phyloP scores from a whole-genome alignment of 2,113 vertebrate genomes.

The Peromyscus leucopus region DNA sequence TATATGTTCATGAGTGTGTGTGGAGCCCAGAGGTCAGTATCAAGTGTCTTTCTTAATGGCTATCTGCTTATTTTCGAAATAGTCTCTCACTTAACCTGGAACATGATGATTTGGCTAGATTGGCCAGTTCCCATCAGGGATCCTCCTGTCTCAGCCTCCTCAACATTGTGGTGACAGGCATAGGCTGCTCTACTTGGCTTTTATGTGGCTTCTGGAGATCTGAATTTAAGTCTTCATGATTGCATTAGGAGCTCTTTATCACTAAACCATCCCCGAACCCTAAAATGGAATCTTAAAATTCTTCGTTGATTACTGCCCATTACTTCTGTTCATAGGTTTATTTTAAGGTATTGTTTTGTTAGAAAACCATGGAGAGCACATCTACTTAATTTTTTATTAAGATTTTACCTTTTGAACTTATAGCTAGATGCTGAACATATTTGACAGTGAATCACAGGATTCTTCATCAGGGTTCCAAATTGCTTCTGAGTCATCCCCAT shows the following conservation, averaged over 20 bases:
- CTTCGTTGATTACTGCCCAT: not conserved
- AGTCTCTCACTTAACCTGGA: not conserved
- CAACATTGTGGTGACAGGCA: too few relatives aligned
- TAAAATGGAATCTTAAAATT: not conserved
- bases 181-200: not conserved
- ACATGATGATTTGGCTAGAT: not conserved
- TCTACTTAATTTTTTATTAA: not conserved
- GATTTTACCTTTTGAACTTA: slow-evolving; percentile 50
- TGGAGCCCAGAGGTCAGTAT: not conserved
- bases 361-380: slow-evolving; percentile 28
- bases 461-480: slow-evolving; percentile 48
- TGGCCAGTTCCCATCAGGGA: not conserved
- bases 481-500: slow-evolving; percentile 43
- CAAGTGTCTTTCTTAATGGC: not conserved
- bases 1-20: not conserved
- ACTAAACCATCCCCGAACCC: not conserved
- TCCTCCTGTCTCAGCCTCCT: not conserved
- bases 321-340: not conserved
- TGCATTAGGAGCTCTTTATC: not conserved
- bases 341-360: slow-evolving; percentile 38
- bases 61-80: not conserved
- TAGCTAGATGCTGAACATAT: slow-evolving; percentile 41
- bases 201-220: not conserved
- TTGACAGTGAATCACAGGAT: slow-evolving; percentile 42
- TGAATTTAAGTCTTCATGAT: not conserved